Conservation (phyloP, 1,140 invertebrate species). For the Drosophila yakuba region DNA sequence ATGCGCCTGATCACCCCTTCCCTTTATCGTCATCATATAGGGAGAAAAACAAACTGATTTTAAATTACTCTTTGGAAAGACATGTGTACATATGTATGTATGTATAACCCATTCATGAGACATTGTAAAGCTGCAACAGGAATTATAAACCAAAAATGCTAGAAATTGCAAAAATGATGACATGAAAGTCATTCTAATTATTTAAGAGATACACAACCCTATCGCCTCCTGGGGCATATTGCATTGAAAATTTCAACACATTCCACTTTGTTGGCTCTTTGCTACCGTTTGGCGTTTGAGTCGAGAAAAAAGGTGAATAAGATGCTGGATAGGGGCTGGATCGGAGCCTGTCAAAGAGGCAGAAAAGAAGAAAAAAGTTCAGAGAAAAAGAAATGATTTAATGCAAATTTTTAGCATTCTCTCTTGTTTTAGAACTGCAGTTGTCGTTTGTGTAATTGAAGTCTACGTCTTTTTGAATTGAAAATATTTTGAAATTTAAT, state of each 20-base stretch:
- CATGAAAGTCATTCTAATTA: too few species aligned
- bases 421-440: constrained; percentile 1
- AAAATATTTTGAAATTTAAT: not conserved
- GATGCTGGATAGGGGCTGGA: constrained; percentile 5
- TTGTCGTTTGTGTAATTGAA: constrained; percentile 35
- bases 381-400: constrained; percentile 66
- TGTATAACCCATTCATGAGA: too few species aligned
- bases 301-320: constrained; percentile 24
- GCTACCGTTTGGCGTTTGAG: constrained; percentile 75
- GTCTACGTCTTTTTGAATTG: not conserved
- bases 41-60: not conserved
- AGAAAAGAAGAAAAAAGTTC: constrained; percentile 19
- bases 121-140: too few species aligned
- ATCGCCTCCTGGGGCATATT: constrained; percentile 59
- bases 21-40: constrained; percentile 27
- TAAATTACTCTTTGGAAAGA: too few species aligned
- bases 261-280: constrained; percentile 70
- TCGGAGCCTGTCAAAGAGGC: constrained; percentile 1
- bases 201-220: not conserved
- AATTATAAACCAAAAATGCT: too few species aligned
- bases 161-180: too few species aligned
- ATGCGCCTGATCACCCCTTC: constrained; percentile 24
- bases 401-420: constrained; percentile 75
- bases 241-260: constrained; percentile 80
- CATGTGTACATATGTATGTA: too few species aligned